Base-by-base conservation (phyloP, 2,113 vertebrate species). In the Loxodonta africana region DNA sequence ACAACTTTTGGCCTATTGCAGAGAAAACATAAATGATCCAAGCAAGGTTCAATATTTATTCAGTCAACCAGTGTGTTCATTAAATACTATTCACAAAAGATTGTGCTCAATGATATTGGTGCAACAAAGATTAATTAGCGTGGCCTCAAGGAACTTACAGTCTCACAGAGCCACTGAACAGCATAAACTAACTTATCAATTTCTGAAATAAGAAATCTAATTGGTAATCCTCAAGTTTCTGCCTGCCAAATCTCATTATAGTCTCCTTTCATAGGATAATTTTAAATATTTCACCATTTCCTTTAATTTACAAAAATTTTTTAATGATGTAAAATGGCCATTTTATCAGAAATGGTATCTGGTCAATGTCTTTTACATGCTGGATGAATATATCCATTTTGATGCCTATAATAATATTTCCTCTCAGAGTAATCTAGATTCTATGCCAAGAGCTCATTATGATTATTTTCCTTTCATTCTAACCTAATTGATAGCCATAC, bases 181-280 rank as follows among this genome's bases (percentile, higher is more conserved):
- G 8, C 11, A 53, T 51, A 44, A 71, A 37, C 15, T 41, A 62
- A 41, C 33, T 83, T 5, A n/a, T n/a, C 37, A 57, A 21, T 33
- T 21, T 44, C 15, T 69, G 21, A 33, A 74, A 28, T 83, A 97
- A 88, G 46, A 83, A 92, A 80, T 93, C 14, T 71, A 6, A 71
- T 4, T 44, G 3, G 9, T n/a, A 41, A 20, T 51, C 53, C 23
- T 88, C 46, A 85, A 62, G 15, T 25, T 80, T 96, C 46, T 86
- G 5, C 15, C 14, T 33, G 7, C 3, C 33, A 41, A 69, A 51
- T 30, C 9, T 37, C 7, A 71, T 69, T 48, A 33, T 51, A 28
- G 20, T 30, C 4, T 28, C 15, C 8, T 60, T 62, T 73, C 4
- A 51, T 30, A 18, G 0, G 14, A 23, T 80, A 71, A 84, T 63